These are phyloP conservation scores for Oikopleura dioica DNA, from an alignment of 23 tunicate species.

Conservation along the genomic window DNA sequence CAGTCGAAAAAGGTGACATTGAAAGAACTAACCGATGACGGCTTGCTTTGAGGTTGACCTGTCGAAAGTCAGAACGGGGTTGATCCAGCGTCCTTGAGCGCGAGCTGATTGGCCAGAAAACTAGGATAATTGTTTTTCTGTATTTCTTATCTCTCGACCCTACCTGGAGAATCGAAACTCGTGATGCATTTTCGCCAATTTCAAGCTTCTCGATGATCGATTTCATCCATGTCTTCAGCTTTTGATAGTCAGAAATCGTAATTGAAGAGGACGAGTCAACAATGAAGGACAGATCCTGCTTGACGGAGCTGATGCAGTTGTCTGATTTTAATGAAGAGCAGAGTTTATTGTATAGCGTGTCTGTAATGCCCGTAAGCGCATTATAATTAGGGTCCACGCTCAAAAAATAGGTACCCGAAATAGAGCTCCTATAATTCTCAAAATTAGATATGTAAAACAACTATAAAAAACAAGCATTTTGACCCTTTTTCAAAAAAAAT, in stretches of 20 bases:
- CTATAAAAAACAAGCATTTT: too few relatives aligned
- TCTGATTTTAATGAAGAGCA: neutral
- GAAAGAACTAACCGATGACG: neutral
- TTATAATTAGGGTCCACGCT: too few relatives aligned
- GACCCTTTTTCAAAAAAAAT: too few relatives aligned
- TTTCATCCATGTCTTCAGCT: slow-evolving; percentile 9
- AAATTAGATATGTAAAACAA: too few relatives aligned
- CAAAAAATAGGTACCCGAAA: too few relatives aligned
- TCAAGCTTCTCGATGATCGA: neutral
- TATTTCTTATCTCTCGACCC: too few relatives aligned
- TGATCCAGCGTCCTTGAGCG: neutral
- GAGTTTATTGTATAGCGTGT: neutral
- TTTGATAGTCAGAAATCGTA: neutral
- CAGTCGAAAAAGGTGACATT: neutral
- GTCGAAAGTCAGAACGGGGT: neutral
- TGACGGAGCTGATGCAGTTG: neutral
- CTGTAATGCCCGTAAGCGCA: neutral
- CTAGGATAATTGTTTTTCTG: too few relatives aligned
- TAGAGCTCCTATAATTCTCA: too few relatives aligned
- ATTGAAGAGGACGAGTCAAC: slow-evolving; percentile 8
- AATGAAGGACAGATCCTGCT: neutral
- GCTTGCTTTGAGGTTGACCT: neutral
- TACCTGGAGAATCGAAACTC: neutral
- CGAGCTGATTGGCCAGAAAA: neutral
- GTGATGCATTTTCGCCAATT: neutral